These are phyloP conservation scores for Sylvilagus bachmani DNA, from an alignment of 2,113 vertebrate genomes.

Conservation along the genomic window DNA sequence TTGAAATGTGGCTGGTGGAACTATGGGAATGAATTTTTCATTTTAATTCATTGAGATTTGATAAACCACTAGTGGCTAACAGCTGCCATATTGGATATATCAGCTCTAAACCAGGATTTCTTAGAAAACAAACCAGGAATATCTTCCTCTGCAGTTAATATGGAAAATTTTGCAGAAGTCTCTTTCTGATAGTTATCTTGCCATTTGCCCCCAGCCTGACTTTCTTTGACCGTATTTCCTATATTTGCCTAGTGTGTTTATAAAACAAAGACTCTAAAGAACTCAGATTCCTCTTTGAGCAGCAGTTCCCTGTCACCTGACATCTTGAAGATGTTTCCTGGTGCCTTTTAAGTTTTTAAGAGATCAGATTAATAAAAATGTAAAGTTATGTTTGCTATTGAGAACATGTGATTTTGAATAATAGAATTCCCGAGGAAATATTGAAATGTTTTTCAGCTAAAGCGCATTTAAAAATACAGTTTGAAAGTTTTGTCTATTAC, in stretches of 20 bases:
- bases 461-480: slow-evolving; percentile 13
- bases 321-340: background rate
- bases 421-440: slow-evolving; percentile 41
- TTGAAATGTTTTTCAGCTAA: slow-evolving; percentile 4
- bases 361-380: slow-evolving; percentile 35
- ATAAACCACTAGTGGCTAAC: background rate
- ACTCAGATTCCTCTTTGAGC: background rate
- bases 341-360: background rate
- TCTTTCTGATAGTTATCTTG: background rate
- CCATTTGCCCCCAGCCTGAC: background rate
- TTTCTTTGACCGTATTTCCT: background rate
- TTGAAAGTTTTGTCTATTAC: background rate
- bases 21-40: background rate
- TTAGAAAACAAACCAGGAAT: background rate
- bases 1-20: background rate
- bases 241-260: background rate
- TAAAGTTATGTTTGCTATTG: slow-evolving; percentile 30
- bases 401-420: slow-evolving; percentile 46
- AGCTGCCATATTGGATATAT: background rate
- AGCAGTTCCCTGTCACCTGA: background rate
- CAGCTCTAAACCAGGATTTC: background rate
- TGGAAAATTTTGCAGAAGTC: background rate
- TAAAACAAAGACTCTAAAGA: background rate
- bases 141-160: background rate
- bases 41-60: background rate